A percentile compares a stretch with the other conserved stretches of the same genome.
Conservation (phyloP, 2,888 invertebrate genomes). For the Ophonus ardosiacus region DNA sequence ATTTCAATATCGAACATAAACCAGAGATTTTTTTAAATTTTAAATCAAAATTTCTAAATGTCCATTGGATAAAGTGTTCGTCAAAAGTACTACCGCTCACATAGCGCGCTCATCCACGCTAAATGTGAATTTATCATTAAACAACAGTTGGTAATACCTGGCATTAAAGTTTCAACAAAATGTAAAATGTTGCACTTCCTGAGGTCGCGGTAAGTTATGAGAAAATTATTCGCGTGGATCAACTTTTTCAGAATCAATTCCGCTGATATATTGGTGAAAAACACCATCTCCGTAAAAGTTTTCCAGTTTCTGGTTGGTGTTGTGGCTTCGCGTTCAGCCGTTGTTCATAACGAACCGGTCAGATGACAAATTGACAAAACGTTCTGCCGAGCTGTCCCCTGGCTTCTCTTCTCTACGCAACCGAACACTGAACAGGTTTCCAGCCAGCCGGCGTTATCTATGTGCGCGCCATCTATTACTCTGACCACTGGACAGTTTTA, state of each 20-base stretch:
- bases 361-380: constrained; percentile 70
- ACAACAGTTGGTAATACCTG: no score
- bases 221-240: neutral
- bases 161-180: no score
- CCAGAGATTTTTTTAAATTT: no score
- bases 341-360: constrained; percentile 66
- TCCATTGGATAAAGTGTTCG: no score
- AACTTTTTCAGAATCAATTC: neutral
- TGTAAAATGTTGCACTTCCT: neutral
- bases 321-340: constrained; percentile 21
- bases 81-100: no score
- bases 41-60: no score
- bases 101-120: no score
- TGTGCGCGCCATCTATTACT: constrained; percentile 62
- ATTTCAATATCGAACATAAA: no score
- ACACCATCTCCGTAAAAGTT: neutral
- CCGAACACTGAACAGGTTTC: constrained; percentile 54
- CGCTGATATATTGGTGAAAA: neutral
- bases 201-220: neutral
- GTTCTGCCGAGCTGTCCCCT: constrained; percentile 46
- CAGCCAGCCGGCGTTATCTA: constrained; percentile 47
- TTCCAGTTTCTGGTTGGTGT: constrained; percentile 29
- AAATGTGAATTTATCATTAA: no score
- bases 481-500: constrained; percentile 63
- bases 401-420: neutral